These are phyloP conservation scores for Eurytoma adleriae DNA, from an alignment of 2,888 invertebrate species.

Conservation along the genomic window DNA sequence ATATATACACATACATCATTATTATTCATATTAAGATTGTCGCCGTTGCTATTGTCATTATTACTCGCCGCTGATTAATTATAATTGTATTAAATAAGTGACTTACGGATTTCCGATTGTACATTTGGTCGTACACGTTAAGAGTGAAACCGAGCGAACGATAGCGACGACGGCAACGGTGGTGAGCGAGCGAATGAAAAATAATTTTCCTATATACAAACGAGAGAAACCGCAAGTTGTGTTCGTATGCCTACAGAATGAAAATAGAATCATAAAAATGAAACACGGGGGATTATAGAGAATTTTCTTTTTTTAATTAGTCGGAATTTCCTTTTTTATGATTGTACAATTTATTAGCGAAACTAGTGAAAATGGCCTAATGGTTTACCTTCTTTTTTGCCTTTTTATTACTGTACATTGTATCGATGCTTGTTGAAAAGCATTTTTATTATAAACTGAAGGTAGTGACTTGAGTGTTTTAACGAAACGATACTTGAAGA, in stretches of 20 bases:
- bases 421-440: neutral
- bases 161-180: constrained; percentile 11
- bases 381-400: constrained; percentile 28
- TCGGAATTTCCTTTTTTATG: no score
- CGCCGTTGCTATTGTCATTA: constrained; percentile 19
- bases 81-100: constrained; percentile 10
- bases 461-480: no score
- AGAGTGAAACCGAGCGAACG: neutral
- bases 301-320: constrained; percentile 1
- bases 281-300: constrained; percentile 12
- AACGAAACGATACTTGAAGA: neutral
- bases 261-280: constrained; percentile 16
- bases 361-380: constrained; percentile 29
- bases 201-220: constrained; percentile 40
- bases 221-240: constrained; percentile 45
- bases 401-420: constrained; percentile 14
- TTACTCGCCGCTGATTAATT: constrained; percentile 9
- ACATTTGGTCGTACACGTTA: neutral
- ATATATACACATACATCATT: constrained; percentile 4
- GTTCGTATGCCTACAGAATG: constrained; percentile 19
- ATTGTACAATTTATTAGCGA: no score
- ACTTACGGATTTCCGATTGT: neutral
- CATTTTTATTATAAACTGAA: neutral
- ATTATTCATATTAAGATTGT: constrained; percentile 21
- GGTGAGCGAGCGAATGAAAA: neutral